Evolutionary conservation across 2,797 vertebrate genomes (phyloP), one percentile per base, ranked within the genome.

Genomic region (Philypnodon macrostomus): DNA sequence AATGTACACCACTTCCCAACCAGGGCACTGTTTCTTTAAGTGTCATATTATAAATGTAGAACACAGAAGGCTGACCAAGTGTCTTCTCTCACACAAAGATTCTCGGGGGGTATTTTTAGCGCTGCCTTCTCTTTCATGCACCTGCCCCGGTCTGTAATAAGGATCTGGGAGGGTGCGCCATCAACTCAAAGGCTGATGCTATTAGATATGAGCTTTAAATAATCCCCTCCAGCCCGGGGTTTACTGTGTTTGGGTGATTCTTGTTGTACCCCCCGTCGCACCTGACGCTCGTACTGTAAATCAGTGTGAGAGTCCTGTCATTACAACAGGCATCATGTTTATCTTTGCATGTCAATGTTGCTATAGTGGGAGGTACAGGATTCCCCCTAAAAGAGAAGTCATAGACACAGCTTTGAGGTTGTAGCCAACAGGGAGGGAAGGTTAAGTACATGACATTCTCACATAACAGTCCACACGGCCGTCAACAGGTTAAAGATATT

Each of bases 71-170:
- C 70, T 57, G 60, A 48, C 67, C 53, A 54, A 78, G 75, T 70
- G 68, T 81, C 80, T 71, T 34, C 41, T 39, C 71, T 66, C 1
- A 63, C 70, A 18, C 67, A 41, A 63, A 83, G 81, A 83, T 87
- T 77, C 85, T 89, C 87, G 74, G 73, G 74, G 73, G 39, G 68
- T 96, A 96, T 96, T 93, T 95, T 93, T 95, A 93, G 92, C 41
- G 34, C 31, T 34, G 75, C 69, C 83, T 84, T 86, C 85, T 83
- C 81, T 92, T n/a, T 87, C 90, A 63, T 83, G 83, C 94, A 97
- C 92, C 95, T 96, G 94, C 87, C 81, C 49, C 85, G 73, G 87
- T 91, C 90, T 88, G 75, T 95, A 93, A 92, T 86, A 86, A 87
- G 73, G 85, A 88, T 58, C 75, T 84, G 73, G 76, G 77, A 86